Conservation (phyloP, 2,888 invertebrate genomes). For the Cinara cedri region DNA sequence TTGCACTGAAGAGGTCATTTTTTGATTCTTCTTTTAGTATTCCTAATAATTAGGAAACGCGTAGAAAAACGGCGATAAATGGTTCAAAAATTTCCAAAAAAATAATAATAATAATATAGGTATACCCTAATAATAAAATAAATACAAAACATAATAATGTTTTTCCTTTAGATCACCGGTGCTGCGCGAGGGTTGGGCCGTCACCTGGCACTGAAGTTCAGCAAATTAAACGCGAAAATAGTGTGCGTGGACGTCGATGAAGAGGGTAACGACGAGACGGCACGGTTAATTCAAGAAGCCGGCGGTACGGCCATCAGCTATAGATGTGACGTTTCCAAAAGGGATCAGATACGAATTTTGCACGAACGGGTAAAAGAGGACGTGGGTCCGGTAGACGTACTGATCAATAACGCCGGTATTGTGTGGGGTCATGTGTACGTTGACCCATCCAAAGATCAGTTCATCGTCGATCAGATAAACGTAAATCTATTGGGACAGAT, state of each 20-base stretch:
- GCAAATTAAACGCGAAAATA: conserved; percentile 62
- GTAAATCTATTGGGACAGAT: conserved; percentile 65
- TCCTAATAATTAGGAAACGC: too few relatives aligned
- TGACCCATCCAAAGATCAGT: conserved; percentile 63
- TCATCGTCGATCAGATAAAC: conserved; percentile 64
- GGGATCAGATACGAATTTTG: conserved; percentile 19
- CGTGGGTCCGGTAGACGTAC: conserved; percentile 64
- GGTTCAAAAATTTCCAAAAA: too few relatives aligned
- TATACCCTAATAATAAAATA: too few relatives aligned
- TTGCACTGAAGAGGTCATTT: too few relatives aligned
- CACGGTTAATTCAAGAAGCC: conserved; percentile 60
- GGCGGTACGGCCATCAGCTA: conserved; percentile 63
- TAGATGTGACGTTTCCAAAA: conserved; percentile 60
- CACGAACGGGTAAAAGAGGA: conserved; percentile 62
- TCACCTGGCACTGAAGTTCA: conserved; percentile 64
- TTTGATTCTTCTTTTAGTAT: too few relatives aligned
- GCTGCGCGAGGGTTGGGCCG: conserved; percentile 65
- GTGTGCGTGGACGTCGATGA: conserved; percentile 60
- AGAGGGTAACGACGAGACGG: conserved; percentile 59
- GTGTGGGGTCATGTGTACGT: conserved; percentile 63
- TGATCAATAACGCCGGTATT: conserved; percentile 65
- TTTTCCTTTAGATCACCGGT: conserved; percentile 64
- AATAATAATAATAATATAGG: too few relatives aligned
- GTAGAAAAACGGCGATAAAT: too few relatives aligned
- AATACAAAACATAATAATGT: neutral